These are phyloP conservation scores for Eubasilissa splendida DNA, from an alignment of 2,888 invertebrate species.

Conservation along the genomic window DNA sequence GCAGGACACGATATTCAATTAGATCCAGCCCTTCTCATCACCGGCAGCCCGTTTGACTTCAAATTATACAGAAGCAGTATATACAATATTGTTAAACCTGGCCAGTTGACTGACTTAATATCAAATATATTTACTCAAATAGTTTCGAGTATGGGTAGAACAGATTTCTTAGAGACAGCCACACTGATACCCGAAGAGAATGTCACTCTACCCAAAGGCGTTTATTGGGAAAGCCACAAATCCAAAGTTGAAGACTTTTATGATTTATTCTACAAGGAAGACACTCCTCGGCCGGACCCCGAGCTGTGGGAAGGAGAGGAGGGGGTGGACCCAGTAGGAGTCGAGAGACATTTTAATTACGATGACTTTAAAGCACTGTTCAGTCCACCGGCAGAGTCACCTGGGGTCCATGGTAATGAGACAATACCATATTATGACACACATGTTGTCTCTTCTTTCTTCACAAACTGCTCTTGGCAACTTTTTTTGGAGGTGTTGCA, in stretches of 20 bases:
- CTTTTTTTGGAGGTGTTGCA: conserved; percentile 41
- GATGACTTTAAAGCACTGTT: conserved; percentile 62
- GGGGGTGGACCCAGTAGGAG: conserved; percentile 61
- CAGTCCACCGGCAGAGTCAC: conserved; percentile 37
- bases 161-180: conserved; percentile 3
- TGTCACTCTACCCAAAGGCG: conserved; percentile 64
- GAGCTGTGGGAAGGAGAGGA: conserved; percentile 64
- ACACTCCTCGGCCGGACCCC: conserved; percentile 62
- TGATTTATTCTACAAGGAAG: conserved; percentile 67
- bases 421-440: conserved; percentile 52
- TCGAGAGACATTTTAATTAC: conserved; percentile 70
- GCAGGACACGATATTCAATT: conserved; percentile 71
- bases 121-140: conserved; percentile 54
- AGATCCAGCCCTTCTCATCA: conserved; percentile 67
- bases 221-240: conserved; percentile 70
- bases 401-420: conserved; percentile 56
- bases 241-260: conserved; percentile 64
- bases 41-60: conserved; percentile 65
- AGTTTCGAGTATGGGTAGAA: conserved; percentile 46
- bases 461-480: conserved; percentile 50
- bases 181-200: conserved; percentile 59
- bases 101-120: conserved; percentile 53
- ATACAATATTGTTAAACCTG: conserved; percentile 57
- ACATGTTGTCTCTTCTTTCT: conserved; percentile 44
- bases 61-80: conserved; percentile 64